Base-by-base conservation (phyloP, 1,140 invertebrate species). In the Ruditapes philippinarum region DNA sequence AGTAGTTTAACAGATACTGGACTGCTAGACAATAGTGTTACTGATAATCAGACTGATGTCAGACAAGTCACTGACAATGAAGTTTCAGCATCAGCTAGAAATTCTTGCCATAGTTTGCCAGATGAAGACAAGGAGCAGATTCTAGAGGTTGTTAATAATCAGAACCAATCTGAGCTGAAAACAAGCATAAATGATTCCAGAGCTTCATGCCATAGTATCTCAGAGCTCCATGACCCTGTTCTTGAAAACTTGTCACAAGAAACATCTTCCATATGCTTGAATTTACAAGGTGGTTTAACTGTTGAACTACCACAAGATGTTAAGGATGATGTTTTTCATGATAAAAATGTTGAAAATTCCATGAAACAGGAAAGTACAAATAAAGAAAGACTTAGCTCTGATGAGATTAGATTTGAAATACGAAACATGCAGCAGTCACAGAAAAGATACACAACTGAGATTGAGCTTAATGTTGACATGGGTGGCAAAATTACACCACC, bases 401-500 rank as follows among this genome's bases (percentile, higher is more conserved):
- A 70, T 70, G 65, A 70, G 38, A 70, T 70, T 28, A 36, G 65
- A 40, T 38, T 70, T 38, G 33, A 70, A 38, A 36, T 70, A 14
- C 36, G 38, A 22, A 1, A 31, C 4, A 70, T 70, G 65, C 65
- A 70, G 36, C 33, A 70, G 22, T 70, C 65, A 38, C 31, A 70
- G 36, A 70, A 70, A 40, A 12, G 0, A n/a, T 84, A 70, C 49
- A 84, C 73, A 38, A 49, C 62, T 28, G 40, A 84, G 36, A 38
- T 84, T 19, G 42, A 73, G 25, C 49, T 84, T 33, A 25, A 51
- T 4, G 14, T 84, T 11, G 82, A 84, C 25, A 73, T 5, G 40
- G 74, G 82, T 40, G 82, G 82, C 28, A 42, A 84, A 70, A 68
- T 84, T 4, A 70, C 82, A 28, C 82, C 82, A 28, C 82, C 82